Percentiles rank a stretch among this genome's conserved stretches.
Evolutionary conservation across 2,797 vertebrate genomes (phyloP).

Genomic region (Otolemur crassicaudatus): DNA sequence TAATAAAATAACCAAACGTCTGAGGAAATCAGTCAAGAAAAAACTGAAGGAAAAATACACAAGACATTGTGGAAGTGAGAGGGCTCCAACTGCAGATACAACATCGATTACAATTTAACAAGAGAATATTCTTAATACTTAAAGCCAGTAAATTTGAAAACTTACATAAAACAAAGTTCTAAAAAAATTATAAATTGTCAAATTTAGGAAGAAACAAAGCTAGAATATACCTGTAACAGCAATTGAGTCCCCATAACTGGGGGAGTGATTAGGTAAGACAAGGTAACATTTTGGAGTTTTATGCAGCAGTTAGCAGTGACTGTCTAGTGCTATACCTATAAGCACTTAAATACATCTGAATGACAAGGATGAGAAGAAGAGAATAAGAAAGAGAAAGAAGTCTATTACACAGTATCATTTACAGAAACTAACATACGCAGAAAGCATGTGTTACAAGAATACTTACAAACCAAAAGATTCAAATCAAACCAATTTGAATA

Average conservation of each 20-base stretch:
- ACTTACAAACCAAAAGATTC: background rate
- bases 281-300: background rate
- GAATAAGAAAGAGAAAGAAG: background rate
- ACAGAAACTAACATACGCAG: background rate
- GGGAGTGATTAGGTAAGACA: background rate
- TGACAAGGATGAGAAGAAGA: background rate
- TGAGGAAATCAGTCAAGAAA: conserved; percentile 1
- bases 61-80: background rate
- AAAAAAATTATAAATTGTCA: background rate
- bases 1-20: conserved; percentile 45
- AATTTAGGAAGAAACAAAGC: conserved; percentile 12
- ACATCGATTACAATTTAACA: conserved; percentile 55
- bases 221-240: background rate
- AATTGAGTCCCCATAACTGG: background rate
- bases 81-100: background rate
- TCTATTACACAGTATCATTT: background rate
- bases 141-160: conserved; percentile 33
- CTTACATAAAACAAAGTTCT: conserved; percentile 33
- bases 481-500: background rate
- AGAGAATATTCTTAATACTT: conserved; percentile 46
- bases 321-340: background rate
- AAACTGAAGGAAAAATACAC: background rate
- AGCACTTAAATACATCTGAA: background rate
- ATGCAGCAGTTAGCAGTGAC: background rate
- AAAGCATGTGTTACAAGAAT: background rate